Conservation (phyloP, 2,113 vertebrate species). For the Indri indri region DNA sequence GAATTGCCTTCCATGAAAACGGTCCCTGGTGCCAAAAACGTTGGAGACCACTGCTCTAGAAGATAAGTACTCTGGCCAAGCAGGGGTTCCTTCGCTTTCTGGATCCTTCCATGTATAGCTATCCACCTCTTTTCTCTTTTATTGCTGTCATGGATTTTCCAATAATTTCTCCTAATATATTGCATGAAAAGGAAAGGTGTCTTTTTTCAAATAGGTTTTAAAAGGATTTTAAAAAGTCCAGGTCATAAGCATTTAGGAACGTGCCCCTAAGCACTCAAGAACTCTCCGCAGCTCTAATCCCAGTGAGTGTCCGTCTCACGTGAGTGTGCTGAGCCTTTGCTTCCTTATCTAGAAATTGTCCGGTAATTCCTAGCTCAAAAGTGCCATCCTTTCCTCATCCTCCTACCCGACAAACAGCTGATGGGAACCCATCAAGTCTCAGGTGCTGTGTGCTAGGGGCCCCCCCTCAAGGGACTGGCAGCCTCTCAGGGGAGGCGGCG, state of each 20-base stretch:
- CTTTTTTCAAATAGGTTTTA: neutral
- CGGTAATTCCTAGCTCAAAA: neutral
- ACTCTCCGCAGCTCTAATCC: neutral
- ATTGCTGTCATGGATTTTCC: neutral
- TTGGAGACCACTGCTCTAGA: no score
- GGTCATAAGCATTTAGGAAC: neutral
- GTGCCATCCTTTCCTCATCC: neutral
- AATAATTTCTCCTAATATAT: neutral
- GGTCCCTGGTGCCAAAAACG: no score
- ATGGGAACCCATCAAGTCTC: no score
- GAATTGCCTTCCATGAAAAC: no score
- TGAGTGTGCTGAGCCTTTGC: neutral
- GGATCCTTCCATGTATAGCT: neutral
- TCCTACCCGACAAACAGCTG: neutral
- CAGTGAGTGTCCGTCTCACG: no score
- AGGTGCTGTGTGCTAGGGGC: neutral
- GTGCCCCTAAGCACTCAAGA: neutral
- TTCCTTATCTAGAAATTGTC: neutral
- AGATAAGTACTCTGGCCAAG: no score
- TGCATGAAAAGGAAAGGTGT: neutral
- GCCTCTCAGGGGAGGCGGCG: rapidly evolving
- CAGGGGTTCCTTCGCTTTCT: neutral
- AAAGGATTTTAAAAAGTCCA: neutral
- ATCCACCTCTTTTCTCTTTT: neutral
- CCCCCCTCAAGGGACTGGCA: neutral